Evolutionary conservation across 2,888 invertebrate genomes (phyloP).

Genomic region (Rapana venosa): DNA sequence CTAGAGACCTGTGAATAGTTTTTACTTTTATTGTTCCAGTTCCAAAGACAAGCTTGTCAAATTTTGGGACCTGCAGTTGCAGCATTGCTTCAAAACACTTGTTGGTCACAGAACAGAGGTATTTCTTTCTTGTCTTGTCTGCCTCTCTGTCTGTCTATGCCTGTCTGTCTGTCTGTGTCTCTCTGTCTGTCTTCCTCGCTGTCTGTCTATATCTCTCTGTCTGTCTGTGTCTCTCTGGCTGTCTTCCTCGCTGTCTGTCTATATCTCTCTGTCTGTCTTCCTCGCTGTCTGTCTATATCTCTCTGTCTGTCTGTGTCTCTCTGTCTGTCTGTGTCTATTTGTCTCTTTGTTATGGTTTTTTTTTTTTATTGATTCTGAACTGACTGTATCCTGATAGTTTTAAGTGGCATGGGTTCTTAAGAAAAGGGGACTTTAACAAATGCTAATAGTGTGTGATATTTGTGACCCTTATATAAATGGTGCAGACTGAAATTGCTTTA

Average conservation of each 20-base stretch:
- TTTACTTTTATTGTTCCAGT: constrained; percentile 75
- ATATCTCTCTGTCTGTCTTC: not conserved
- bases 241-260: not conserved
- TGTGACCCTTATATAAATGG: no score
- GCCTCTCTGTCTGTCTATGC: not conserved
- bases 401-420: no score
- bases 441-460: no score
- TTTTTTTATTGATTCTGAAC: no score
- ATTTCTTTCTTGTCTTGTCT: not conserved
- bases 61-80: constrained; percentile 97
- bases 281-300: no score
- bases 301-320: not conserved
- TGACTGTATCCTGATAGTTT: no score
- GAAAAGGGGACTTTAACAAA: no score
- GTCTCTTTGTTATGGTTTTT: no score
- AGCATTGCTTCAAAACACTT: constrained; percentile 96
- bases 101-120: constrained; percentile 86
- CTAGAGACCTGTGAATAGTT: no score
- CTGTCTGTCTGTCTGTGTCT: not conserved
- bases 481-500: no score
- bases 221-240: not conserved
- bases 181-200: not conserved
- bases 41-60: constrained; percentile 97
- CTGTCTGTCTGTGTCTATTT: not conserved
- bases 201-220: not conserved